These are phyloP conservation scores for Lepidonotus clava DNA, from an alignment of 2,888 invertebrate genomes.

Conservation along the genomic window DNA sequence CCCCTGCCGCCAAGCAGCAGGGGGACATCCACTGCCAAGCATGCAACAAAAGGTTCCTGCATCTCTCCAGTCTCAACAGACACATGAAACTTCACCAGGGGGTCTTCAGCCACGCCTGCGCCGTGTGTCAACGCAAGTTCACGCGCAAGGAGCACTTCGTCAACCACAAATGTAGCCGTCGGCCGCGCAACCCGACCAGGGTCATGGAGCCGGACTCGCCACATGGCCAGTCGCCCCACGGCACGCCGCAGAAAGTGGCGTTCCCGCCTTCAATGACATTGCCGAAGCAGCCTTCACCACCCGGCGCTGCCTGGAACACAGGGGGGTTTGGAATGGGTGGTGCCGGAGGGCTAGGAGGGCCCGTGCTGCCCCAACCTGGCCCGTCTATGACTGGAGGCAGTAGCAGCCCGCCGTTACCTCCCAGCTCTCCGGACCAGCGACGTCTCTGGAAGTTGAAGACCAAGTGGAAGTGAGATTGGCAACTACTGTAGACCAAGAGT, in stretches of 20 bases:
- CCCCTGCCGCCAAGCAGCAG: conserved; percentile 36
- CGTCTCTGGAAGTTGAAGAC: conserved; percentile 39
- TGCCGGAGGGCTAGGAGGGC: not conserved
- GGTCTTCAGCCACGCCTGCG: conserved; percentile 65
- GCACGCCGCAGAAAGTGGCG: conserved; percentile 23
- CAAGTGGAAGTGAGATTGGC: conserved; percentile 49
- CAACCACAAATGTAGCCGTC: conserved; percentile 66
- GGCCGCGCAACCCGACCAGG: conserved; percentile 61
- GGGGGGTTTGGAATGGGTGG: not conserved
- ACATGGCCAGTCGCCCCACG: not conserved
- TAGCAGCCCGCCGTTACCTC: not conserved
- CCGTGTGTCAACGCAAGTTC: conserved; percentile 65
- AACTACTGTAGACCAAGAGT: conserved; percentile 41
- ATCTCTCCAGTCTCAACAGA: conserved; percentile 65
- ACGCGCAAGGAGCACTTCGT: conserved; percentile 67
- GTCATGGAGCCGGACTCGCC: not conserved
- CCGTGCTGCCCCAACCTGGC: not conserved
- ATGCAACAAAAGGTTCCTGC: conserved; percentile 63
- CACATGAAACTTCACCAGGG: conserved; percentile 66
- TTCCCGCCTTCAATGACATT: conserved; percentile 44
- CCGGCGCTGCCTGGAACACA: conserved; percentile 29
- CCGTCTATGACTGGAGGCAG: not conserved
- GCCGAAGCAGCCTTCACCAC: conserved; percentile 33
- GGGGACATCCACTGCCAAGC: conserved; percentile 57
- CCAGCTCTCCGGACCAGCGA: conserved; percentile 13